Conservation (phyloP, 1,140 invertebrate genomes). For the Temnothorax longispinosus region DNA sequence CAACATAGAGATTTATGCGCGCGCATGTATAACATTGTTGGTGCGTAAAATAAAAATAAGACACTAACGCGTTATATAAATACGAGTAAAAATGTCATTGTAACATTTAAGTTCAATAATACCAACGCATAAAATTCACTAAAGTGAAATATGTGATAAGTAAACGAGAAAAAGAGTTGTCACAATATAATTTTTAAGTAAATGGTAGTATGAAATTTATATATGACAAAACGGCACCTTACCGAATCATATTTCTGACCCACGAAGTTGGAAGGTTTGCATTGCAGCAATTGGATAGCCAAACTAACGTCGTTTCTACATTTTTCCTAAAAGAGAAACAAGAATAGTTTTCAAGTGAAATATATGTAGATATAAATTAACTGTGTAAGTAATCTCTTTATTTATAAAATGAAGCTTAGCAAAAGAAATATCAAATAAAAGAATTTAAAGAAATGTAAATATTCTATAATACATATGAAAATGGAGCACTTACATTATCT, state of each 20-base stretch:
- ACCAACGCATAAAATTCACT: conserved; percentile 10
- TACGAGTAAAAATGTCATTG: conserved; percentile 23
- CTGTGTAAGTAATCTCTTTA: not conserved
- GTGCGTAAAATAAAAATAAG: conserved; percentile 30
- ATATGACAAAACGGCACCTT: conserved; percentile 83
- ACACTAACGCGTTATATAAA: not conserved
- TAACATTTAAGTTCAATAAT: not conserved
- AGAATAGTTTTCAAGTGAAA: not conserved
- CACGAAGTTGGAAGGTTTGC: conserved; percentile 97
- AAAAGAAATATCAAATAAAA: not conserved
- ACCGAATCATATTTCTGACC: conserved; percentile 96
- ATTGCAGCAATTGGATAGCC: conserved; percentile 97
- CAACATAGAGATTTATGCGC: not conserved
- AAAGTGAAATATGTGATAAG: not conserved
- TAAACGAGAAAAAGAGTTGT: not conserved
- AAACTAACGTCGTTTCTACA: conserved; percentile 97
- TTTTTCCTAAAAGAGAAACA: conserved; percentile 90
- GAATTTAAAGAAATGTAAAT: not conserved
- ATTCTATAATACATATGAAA: not conserved
- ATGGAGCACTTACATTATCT: conserved; percentile 92
- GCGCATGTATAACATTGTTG: not conserved
- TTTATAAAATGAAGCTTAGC: not conserved
- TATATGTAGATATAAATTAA: not conserved
- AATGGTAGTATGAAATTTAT: not conserved
- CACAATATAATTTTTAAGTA: not conserved